Evolutionary conservation across 2,113 vertebrate genomes (phyloP).

Genomic region (Oncorhynchus kisutch): DNA sequence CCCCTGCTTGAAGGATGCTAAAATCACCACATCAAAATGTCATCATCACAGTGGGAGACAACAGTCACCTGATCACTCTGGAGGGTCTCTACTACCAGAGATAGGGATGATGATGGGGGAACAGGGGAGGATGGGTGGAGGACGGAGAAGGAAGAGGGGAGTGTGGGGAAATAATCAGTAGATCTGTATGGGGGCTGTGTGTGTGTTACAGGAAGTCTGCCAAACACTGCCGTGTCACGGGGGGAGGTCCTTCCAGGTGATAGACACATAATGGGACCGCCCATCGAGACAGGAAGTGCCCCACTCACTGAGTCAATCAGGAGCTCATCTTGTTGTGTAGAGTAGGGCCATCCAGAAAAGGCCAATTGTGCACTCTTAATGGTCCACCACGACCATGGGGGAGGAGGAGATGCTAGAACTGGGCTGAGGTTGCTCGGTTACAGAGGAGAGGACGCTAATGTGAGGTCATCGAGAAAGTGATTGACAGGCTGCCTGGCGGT

Average conservation of each 20-base stretch:
- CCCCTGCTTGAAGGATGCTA: not conserved
- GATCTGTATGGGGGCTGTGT: not conserved
- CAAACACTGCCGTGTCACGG: not conserved
- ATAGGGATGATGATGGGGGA: not conserved
- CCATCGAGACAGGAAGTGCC: constrained; percentile 34
- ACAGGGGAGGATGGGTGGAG: not conserved
- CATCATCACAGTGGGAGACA: constrained; percentile 23
- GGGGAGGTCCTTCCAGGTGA: not conserved
- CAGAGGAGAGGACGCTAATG: too few relatives aligned
- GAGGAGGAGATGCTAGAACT: not conserved
- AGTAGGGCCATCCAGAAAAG: constrained; percentile 3
- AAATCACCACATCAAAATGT: constrained; percentile 23
- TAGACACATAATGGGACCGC: not conserved
- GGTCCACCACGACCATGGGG: not conserved
- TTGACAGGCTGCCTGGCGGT: too few relatives aligned
- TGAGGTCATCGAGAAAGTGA: too few relatives aligned
- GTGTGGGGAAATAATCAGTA: not conserved
- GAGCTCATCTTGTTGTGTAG: constrained; percentile 17
- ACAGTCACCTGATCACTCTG: not conserved
- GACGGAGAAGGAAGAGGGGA: too few relatives aligned
- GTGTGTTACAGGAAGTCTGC: not conserved
- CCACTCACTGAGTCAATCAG: constrained; percentile 26
- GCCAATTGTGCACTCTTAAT: too few relatives aligned
- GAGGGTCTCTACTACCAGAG: not conserved
- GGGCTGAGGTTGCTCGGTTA: too few relatives aligned